A percentile compares a stretch with the other conserved stretches of the same genome.
These are phyloP conservation scores for Stenodera caucasica DNA, from an alignment of 2,888 invertebrate species.

Conservation along the genomic window DNA sequence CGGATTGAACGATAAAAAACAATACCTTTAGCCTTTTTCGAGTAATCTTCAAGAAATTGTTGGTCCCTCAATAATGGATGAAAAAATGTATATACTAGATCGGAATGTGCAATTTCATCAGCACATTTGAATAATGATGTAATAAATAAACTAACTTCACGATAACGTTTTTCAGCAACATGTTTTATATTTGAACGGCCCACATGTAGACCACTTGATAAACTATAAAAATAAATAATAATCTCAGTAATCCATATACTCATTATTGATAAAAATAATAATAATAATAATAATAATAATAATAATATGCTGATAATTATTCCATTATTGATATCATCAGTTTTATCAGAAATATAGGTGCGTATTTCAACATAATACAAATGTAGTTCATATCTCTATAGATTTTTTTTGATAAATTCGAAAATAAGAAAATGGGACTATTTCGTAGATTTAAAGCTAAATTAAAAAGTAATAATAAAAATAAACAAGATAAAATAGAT, in stretches of 20 bases:
- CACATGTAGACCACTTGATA: slow-evolving; percentile 76
- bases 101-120: slow-evolving; percentile 93
- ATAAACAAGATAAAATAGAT: slow-evolving; percentile 24
- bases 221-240: slow-evolving; percentile 55
- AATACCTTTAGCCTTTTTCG: slow-evolving; percentile 75
- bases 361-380: not conserved
- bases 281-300: not conserved
- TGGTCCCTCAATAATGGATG: slow-evolving; percentile 94
- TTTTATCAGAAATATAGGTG: not conserved
- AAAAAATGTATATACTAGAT: slow-evolving; percentile 98
- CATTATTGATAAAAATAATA: not conserved
- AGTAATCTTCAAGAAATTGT: slow-evolving; percentile 81
- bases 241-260: too few species aligned
- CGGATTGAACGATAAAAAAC: too few species aligned
- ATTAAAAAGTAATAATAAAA: slow-evolving; percentile 33
- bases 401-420: too few species aligned
- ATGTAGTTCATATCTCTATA: too few species aligned
- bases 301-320: not conserved
- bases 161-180: slow-evolving; percentile 90
- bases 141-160: slow-evolving; percentile 87
- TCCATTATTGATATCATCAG: not conserved
- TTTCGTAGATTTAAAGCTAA: slow-evolving; percentile 44
- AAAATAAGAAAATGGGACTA: too few species aligned
- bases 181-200: slow-evolving; percentile 93
- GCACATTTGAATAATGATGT: slow-evolving; percentile 82